Base-by-base conservation (phyloP, 1,140 invertebrate species). In the Lordiphosa mommai region DNA sequence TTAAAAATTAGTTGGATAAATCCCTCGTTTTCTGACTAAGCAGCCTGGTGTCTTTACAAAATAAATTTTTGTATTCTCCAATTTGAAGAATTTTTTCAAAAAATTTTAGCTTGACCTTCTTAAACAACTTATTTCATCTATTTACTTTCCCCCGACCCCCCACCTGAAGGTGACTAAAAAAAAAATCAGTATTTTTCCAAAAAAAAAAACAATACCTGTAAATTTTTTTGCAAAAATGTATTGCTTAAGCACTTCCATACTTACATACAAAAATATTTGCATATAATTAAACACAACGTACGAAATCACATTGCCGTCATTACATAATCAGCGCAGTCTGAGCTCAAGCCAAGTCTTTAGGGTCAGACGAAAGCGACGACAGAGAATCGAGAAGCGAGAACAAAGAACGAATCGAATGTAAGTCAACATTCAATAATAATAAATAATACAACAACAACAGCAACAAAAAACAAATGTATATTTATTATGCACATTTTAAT, bases 341-440 rank as follows among this genome's bases (percentile, higher is more conserved):
- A 33, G 20, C 41, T 47, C 55, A 33, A 30, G 16, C 3, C 61
- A 10, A 10, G 20, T 23, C 5, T 5, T 4, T 23, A 5, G 20
- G 5, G 20, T 6, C 4, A 5, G 14, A 8, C 58, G 12, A 36
- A 32, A 37, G 36, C 10, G 40, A 9, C 17, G 17, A n/a, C n/a
- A 23, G 10, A 17, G 38, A 23, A 10, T 17, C 14, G 38, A 5
- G n/a, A 23, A 10, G 38, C 17, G 9, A 23, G 43, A 44, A 50
- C 63, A 66, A 66, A 57, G 63, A 66, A 49, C 38, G 23, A 64
- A 10, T 44, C 7, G 30, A 67, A 67, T 58, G 64, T 58, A 67
- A 67, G 64, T 51, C 63, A 67, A 40, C 30, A 12, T 27, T 67
- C 34, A 67, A 59, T 59, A 67, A 66, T 51, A 49, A 41, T 48